These are phyloP conservation scores for Drosophila santomea DNA, from an alignment of 1,140 invertebrate genomes.

Conservation along the genomic window DNA sequence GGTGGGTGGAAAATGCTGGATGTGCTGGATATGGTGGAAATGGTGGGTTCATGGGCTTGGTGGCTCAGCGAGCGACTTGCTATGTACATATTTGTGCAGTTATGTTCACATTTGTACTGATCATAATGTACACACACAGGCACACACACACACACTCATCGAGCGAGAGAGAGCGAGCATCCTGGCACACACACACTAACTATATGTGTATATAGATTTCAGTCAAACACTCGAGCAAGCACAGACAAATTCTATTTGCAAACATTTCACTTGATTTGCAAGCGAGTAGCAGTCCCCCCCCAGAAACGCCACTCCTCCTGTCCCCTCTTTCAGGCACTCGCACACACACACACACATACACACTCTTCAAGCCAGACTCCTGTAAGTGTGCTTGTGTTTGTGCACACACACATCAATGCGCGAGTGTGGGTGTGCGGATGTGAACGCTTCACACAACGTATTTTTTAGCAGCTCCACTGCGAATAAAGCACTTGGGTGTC, in stretches of 20 bases:
- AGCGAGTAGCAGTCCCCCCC: constrained; percentile 74
- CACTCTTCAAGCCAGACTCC: constrained; percentile 40
- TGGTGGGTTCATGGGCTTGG: constrained; percentile 8
- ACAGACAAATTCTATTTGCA: constrained; percentile 85
- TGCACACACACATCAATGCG: constrained; percentile 17
- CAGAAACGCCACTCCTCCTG: not conserved
- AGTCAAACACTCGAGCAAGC: constrained; percentile 84
- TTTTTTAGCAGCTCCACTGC: constrained; percentile 41
- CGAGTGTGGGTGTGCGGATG: constrained; percentile 22
- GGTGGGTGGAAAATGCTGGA: not conserved
- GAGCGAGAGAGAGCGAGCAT: constrained; percentile 48
- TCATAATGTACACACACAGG: constrained; percentile 79
- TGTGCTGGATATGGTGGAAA: not conserved
- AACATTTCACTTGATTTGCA: constrained; percentile 85
- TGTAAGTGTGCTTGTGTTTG: constrained; percentile 51
- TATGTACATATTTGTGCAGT: constrained; percentile 84
- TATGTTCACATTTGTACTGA: constrained; percentile 85
- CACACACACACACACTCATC: constrained; percentile 25
- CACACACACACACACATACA: not conserved
- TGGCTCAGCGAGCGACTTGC: constrained; percentile 65
- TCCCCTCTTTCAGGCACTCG: not conserved
- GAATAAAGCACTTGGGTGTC: not conserved
- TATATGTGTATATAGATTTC: constrained; percentile 82
- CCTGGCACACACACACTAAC: constrained; percentile 57
- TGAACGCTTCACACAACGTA: constrained; percentile 37